phyloP scores from a whole-genome alignment of 2,888 invertebrate species.

The Ceramica pisi region DNA sequence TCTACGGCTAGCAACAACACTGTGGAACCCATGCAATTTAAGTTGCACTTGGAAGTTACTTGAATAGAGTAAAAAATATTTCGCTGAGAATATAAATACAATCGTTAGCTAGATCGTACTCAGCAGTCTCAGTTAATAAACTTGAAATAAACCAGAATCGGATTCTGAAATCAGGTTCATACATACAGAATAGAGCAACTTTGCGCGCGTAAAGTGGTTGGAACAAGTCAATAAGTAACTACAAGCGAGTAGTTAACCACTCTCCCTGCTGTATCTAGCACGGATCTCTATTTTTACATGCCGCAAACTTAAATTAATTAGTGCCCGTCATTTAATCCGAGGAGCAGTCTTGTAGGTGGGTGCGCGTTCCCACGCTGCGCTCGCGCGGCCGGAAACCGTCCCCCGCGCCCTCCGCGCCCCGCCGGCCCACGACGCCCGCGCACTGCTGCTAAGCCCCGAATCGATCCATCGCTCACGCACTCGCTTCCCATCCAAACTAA shows the following conservation, averaged over 20 bases:
- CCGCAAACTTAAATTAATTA: constrained; percentile 88
- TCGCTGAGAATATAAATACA: constrained; percentile 36
- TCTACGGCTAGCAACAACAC: background rate
- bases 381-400: constrained; percentile 86
- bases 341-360: constrained; percentile 85
- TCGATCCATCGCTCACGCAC: constrained; percentile 86
- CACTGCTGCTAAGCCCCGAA: constrained; percentile 83
- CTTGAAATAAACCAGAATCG: constrained; percentile 57
- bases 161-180: constrained; percentile 59
- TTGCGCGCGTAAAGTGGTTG: constrained; percentile 48
- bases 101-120: constrained; percentile 46
- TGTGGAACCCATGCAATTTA: constrained; percentile 1
- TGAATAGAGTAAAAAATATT: background rate
- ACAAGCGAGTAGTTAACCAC: constrained; percentile 57
- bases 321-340: constrained; percentile 87
- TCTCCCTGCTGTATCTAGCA: constrained; percentile 70
- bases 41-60: background rate
- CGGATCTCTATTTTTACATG: constrained; percentile 81
- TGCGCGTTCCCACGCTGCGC: constrained; percentile 89
- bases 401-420: constrained; percentile 71
- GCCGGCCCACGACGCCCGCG: constrained; percentile 74
- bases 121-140: constrained; percentile 41
- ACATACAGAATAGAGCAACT: constrained; percentile 56
- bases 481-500: constrained; percentile 79
- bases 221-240: constrained; percentile 56